Evolutionary conservation across 2,888 invertebrate genomes (phyloP).

Genomic region (Crioceris asparagi): DNA sequence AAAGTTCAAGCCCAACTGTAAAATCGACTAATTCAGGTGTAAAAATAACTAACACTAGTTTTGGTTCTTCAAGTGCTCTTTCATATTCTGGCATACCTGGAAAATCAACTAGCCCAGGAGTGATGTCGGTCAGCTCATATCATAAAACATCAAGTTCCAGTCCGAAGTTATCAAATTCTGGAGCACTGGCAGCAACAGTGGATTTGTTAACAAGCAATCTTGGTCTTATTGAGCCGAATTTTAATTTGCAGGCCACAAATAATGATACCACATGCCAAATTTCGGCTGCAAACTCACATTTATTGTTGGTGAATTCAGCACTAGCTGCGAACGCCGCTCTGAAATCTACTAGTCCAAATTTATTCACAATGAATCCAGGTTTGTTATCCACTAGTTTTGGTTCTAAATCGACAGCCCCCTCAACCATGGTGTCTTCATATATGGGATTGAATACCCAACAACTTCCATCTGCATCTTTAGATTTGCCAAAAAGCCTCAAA

Average conservation of each 20-base stretch:
- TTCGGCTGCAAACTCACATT: no score
- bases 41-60: constrained; percentile 21
- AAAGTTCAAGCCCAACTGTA: constrained; percentile 21
- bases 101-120: constrained; percentile 18
- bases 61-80: constrained; percentile 10
- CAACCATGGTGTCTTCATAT: constrained; percentile 8
- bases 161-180: constrained; percentile 19
- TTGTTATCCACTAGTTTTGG: constrained; percentile 22
- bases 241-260: no score
- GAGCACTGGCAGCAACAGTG: constrained; percentile 12
- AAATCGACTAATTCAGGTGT: constrained; percentile 23
- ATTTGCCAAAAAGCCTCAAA: no score
- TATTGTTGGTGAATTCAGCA: constrained; percentile 19
- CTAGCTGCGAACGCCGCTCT: no score
- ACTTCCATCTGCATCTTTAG: no score
- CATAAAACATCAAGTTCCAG: constrained; percentile 19
- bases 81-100: constrained; percentile 20
- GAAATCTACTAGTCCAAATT: constrained; percentile 10
- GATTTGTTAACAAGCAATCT: no score
- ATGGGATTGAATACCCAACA: no score
- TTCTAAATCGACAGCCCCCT: constrained; percentile 17
- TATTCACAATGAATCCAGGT: constrained; percentile 4
- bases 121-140: constrained; percentile 20
- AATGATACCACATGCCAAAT: no score
- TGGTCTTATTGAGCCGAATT: no score